Percentiles rank a stretch among this genome's conserved stretches.
Evolutionary conservation across 2,113 vertebrate genomes (phyloP).

Genomic region (Syngnathus typhle): DNA sequence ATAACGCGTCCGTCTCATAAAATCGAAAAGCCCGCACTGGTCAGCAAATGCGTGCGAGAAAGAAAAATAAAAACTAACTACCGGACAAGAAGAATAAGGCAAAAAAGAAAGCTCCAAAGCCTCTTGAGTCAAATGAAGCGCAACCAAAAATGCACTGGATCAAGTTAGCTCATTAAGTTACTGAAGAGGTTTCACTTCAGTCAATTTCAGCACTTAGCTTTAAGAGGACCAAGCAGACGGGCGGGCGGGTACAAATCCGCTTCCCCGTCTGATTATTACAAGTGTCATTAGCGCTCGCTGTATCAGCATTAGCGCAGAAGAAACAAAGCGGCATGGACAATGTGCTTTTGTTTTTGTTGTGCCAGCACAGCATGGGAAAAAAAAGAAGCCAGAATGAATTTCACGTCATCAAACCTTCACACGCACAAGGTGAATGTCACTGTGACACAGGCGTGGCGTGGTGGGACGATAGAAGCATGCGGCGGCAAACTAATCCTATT

Average conservation of each 20-base stretch:
- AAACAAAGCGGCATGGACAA: background rate
- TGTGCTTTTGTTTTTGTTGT: background rate
- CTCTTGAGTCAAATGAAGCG: background rate
- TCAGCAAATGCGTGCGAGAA: background rate
- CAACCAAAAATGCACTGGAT: background rate
- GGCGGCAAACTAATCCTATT: constrained; percentile 42
- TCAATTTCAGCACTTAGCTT: constrained; percentile 15
- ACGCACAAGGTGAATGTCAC: constrained; percentile 31
- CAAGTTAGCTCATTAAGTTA: constrained; percentile 7
- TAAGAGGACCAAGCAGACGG: constrained; percentile 17
- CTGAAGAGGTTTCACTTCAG: constrained; percentile 2
- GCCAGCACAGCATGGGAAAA: constrained; percentile 10
- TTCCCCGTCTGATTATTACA: constrained; percentile 25
- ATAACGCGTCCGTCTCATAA: background rate
- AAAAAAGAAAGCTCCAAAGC: background rate
- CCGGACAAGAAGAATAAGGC: background rate
- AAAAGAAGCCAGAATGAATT: constrained; percentile 13
- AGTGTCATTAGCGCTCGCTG: constrained; percentile 20
- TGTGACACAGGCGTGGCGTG: constrained; percentile 34
- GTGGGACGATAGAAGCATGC: constrained; percentile 49
- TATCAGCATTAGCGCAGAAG: constrained; percentile 31
- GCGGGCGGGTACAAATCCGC: constrained; percentile 17
- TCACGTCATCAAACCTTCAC: constrained; percentile 24
- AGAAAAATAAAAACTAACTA: background rate
- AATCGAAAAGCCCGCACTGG: background rate